Evolutionary conservation across 2,797 vertebrate species (phyloP), one percentile per base, ranked within the genome.

Genomic region (Etheostoma perlongum): DNA sequence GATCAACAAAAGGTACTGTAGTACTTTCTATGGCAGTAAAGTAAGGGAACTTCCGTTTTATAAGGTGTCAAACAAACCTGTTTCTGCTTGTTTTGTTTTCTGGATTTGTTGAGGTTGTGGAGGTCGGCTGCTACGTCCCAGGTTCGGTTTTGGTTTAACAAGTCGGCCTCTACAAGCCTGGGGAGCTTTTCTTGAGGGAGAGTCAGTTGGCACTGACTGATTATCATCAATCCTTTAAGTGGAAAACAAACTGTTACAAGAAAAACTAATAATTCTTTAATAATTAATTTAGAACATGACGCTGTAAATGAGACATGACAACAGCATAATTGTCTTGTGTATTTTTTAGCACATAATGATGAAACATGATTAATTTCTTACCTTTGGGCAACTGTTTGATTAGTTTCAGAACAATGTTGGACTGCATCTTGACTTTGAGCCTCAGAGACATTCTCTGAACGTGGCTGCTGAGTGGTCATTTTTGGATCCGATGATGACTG

Each of bases 71-170:
- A 51, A 92, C 78, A 79, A 51, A 92, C 93, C 93, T 91, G 75
- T 18, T 27, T 60, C 44, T 21, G 61, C 21, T 48, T 65, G 67
- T 52, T 63, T 21, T 25, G 49, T 25, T 12, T 36, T 77, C 44
- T 74, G 64, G 6, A 46, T 47, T 53, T 70, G 36, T 27, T 27
- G 55, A 5, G 30, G 6, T 21, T 62, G 72, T 40, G 65, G 30
- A 46, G 62, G 81, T 30, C 77, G 87, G 53, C 67, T 27, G 57
- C 67, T 67, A 27, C 11, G 60, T 10, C 40, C 47, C 25, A 94
- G 76, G 68, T 89, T 93, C 19, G 93, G 93, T 84, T 82, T 92
- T 10, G 87, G 91, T 90, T 88, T 93, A 27, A 90, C 55, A 3
- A 90, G 86, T 1, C 89, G 82, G 14, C 74, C 82, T 76, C 88